Base-by-base conservation (phyloP, 2,113 vertebrate genomes). In the Entomyzon cyanotis region DNA sequence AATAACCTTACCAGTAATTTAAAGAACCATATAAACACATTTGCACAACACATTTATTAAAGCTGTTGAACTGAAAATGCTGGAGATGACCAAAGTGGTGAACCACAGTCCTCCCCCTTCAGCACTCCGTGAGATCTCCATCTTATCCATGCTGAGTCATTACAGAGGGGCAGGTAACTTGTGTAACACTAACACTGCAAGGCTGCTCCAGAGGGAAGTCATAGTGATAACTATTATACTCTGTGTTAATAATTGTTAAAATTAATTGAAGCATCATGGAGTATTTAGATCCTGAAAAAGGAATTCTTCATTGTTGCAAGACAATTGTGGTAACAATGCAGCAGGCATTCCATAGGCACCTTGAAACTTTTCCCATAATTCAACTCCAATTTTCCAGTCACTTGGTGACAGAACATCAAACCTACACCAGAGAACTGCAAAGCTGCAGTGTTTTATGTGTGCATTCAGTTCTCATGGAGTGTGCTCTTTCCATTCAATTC, bases 111-210 rank as follows among this genome's bases (percentile, higher is more conserved):
- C 49, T 67, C 21, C 33, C 33, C 52, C 41, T 77, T 44, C 46
- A 79, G 70, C 39, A 63, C 21, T 44, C 46, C 8, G 3, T 5
- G 42, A 71, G 7, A 62, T 16, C 59, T 21, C 41, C 11, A 16
- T 13, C 58, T 50, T 15, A 50, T 1, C 23, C 23, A n/a, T 0
- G 0, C 30, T 25, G 12, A 5, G 33, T 18, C 12, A 75, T n/a
- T 9, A 37, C 39, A 50, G 33, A 49, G 24, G 73, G 14, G 23
- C 15, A 47, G 44, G 35, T 15, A 50, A 41, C 28, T 39, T 25
- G 20, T n/a, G 8, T 11, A 78, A 78, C 8, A 78, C 22, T 52
- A 60, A 59, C 12, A 60, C 18, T 6, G 30, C 49, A 90, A 87
- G 46, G 49, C 50, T 92, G 46, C 33, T 69, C 35, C 55, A 84